These are phyloP conservation scores for Petrosia ficiformis DNA, from an alignment of 37 sponge, comb jelly and placozoan genomes.

Conservation along the genomic window DNA sequence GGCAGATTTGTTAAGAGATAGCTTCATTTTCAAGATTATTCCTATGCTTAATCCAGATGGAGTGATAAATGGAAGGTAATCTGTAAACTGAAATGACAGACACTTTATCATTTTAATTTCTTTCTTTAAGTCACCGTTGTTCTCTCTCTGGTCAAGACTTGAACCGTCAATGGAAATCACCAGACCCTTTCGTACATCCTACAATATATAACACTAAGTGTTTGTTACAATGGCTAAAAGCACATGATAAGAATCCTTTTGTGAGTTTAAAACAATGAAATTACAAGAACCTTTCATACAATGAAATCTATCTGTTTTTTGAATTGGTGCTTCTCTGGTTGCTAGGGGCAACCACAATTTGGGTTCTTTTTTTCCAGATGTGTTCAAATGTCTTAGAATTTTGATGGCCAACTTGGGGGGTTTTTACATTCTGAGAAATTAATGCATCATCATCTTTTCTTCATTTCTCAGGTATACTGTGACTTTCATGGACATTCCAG, in stretches of 20 bases:
- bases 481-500: slow-evolving; percentile 78
- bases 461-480: slow-evolving; percentile 53
- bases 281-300: background rate
- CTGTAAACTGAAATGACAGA: background rate
- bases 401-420: no score
- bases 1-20: slow-evolving; percentile 39
- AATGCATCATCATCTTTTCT: no score
- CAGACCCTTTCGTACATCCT: slow-evolving; percentile 63
- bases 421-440: no score
- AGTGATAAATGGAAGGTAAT: slow-evolving; percentile 74
- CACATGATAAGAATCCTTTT: slow-evolving; percentile 19
- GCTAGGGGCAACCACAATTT: no score
- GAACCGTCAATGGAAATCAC: slow-evolving; percentile 72
- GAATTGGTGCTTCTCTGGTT: background rate
- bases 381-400: no score
- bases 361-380: no score
- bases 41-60: slow-evolving; percentile 93
- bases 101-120: background rate
- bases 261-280: no score
- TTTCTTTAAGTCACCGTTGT: slow-evolving; percentile 52
- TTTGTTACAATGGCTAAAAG: slow-evolving; percentile 43
- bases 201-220: slow-evolving; percentile 78
- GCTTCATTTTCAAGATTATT: slow-evolving; percentile 73
- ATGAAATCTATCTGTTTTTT: background rate
- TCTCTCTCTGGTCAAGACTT: slow-evolving; percentile 65